Conservation (phyloP, 2,113 vertebrate species). For the Erythrocebus patas region DNA sequence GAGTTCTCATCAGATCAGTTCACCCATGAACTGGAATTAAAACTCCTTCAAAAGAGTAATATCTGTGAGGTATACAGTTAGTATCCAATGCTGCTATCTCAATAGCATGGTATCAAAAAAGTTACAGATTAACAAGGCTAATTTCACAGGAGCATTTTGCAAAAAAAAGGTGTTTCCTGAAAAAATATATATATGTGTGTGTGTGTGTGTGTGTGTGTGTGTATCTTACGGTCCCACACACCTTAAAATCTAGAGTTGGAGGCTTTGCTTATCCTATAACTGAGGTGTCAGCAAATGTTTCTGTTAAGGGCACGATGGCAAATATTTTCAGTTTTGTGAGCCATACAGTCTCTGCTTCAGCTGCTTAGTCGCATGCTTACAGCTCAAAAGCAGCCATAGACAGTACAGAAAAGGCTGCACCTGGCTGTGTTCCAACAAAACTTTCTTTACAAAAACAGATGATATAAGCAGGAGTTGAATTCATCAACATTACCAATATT, state of each 20-base stretch:
- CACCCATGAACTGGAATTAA: background rate
- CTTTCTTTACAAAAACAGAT: conserved; percentile 27
- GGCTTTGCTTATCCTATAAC: background rate
- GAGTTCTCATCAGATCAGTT: background rate
- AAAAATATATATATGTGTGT: background rate
- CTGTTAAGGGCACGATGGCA: background rate
- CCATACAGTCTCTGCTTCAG: background rate
- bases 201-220: too few relatives aligned
- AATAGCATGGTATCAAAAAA: background rate
- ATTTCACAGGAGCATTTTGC: background rate
- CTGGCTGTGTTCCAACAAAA: background rate
- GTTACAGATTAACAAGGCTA: background rate
- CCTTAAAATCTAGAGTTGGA: background rate
- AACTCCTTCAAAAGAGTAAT: background rate
- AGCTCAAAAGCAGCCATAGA: background rate
- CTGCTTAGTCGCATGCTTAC: accelerated
- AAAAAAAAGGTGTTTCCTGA: background rate
- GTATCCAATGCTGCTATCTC: background rate
- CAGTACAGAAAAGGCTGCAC: background rate
- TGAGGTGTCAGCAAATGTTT: background rate
- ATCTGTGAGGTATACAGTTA: background rate
- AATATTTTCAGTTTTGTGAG: background rate
- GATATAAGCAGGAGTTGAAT: background rate
- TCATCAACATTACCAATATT: background rate
- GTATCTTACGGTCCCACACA: background rate